Conservation (phyloP, 2,888 invertebrate species). For the Punctoribates punctum region DNA sequence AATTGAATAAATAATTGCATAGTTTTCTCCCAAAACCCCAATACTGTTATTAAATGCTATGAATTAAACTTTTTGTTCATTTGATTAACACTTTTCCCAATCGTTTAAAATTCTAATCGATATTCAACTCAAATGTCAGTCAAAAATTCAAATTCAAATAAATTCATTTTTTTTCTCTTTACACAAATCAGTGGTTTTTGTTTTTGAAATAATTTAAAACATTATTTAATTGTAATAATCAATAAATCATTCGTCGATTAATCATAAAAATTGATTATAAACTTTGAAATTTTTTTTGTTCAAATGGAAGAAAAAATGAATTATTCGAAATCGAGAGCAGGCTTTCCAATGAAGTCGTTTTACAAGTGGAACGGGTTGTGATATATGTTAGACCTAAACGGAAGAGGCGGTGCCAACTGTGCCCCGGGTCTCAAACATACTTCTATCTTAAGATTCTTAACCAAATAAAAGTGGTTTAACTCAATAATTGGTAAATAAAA, state of each 20-base stretch:
- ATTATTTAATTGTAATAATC: background rate
- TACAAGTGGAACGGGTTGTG: background rate
- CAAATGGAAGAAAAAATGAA: background rate
- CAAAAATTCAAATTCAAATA: background rate
- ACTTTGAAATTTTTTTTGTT: background rate
- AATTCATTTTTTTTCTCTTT: background rate
- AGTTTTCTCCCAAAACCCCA: too few species aligned
- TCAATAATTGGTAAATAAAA: too few species aligned
- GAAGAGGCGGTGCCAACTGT: background rate
- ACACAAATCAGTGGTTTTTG: background rate
- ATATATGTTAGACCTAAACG: conserved; percentile 7
- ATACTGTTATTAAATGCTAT: too few species aligned
- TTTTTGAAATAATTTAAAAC: background rate
- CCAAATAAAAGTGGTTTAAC: too few species aligned
- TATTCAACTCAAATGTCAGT: background rate
- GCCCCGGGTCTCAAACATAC: background rate
- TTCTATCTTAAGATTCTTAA: too few species aligned
- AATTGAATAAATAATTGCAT: too few species aligned
- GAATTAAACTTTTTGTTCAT: too few species aligned
- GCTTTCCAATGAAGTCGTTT: background rate
- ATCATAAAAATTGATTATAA: background rate
- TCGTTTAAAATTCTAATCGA: background rate
- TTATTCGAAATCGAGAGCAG: background rate
- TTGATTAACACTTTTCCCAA: too few species aligned
- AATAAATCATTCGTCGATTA: conserved; percentile 1